Conservation (phyloP, 2,797 vertebrate genomes). For the Danio tinwini region DNA sequence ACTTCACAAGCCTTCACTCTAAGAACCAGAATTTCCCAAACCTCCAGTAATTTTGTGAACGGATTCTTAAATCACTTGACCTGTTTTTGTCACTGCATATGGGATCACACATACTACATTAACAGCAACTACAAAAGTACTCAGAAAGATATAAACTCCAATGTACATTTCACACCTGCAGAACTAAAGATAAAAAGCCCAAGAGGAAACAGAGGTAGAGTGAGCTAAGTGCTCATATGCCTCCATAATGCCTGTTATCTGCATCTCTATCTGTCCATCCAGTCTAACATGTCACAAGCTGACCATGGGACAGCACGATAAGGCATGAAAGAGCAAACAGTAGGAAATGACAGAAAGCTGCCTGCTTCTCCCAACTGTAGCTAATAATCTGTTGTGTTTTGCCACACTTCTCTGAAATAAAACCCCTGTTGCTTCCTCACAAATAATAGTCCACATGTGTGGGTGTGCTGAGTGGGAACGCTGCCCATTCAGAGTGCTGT, state of each 20-base stretch:
- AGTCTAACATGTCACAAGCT: slow-evolving; percentile 60
- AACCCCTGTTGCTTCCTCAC: slow-evolving; percentile 80
- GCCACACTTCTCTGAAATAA: slow-evolving; percentile 71
- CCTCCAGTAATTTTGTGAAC: background rate
- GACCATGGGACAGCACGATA: slow-evolving; percentile 68
- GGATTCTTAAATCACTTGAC: background rate
- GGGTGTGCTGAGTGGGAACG: slow-evolving; percentile 77
- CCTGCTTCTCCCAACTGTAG: background rate
- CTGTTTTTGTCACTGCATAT: background rate
- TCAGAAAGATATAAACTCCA: slow-evolving; percentile 63
- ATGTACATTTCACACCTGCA: slow-evolving; percentile 68
- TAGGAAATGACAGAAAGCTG: slow-evolving; percentile 25
- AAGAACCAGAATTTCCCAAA: background rate
- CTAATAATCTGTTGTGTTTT: slow-evolving; percentile 13
- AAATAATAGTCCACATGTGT: slow-evolving; percentile 84
- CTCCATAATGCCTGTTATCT: slow-evolving; percentile 21
- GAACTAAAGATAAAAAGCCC: slow-evolving; percentile 72
- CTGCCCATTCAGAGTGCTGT: slow-evolving; percentile 79
- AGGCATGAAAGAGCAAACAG: slow-evolving; percentile 64
- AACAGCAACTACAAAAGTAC: slow-evolving; percentile 62
- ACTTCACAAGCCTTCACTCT: background rate
- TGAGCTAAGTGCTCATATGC: slow-evolving; percentile 65
- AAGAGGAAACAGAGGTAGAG: slow-evolving; percentile 55
- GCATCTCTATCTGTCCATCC: slow-evolving; percentile 68
- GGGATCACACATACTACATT: slow-evolving; percentile 47